Evolutionary conservation across 1,140 invertebrate genomes (phyloP), one percentile per base, ranked within the genome.

Genomic region (Ceratina calcarata): DNA sequence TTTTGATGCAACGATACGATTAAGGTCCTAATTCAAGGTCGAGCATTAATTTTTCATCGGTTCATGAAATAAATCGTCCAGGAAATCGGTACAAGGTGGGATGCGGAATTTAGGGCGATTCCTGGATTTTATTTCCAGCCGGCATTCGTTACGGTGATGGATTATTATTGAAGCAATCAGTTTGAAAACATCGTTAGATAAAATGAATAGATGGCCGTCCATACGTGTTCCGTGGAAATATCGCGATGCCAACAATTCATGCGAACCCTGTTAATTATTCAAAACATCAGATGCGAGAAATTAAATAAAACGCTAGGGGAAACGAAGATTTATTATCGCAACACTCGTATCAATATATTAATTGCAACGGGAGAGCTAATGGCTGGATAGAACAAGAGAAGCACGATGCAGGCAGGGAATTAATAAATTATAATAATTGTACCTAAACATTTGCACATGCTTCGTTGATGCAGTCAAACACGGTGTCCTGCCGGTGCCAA

Each of bases 351-450:
- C 20, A 10, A 66, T 55, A 24, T n/a, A 27, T n/a, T 13, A 27
- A 68, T 13, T 3, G 8, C 7, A 24, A 1, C 22, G 3, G 1
- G 4, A 13, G 15, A 3, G 15, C 24, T 61, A 77, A 51, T 55
- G 18, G 15, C 24, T 16, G 16, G 61, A 64, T 27, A 27, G 45
- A 13, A 8, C 0, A 55, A 16, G 12, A 71, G 45, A 62, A 32
- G 37, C 18, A 1, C 7, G 6, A 27, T 32, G 16, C 49, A 20
- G 1, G 16, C 4, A 20, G 12, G 7, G 22, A 78, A 78, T 71
- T 70, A 64, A 78, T 71, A 72, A 78, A 72, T 78, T 68, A 20
- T 71, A 64, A 62, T 71, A 64, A 62, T 71, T 71, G 61, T 45
- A 64, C 22, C 16, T 60, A 71, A 70, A 55, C 24, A 24, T 64